A percentile compares a stretch with the other conserved stretches of the same genome.
These are phyloP conservation scores for Manis crassicaudata DNA, from an alignment of 2,797 vertebrate genomes.

Conservation along the genomic window DNA sequence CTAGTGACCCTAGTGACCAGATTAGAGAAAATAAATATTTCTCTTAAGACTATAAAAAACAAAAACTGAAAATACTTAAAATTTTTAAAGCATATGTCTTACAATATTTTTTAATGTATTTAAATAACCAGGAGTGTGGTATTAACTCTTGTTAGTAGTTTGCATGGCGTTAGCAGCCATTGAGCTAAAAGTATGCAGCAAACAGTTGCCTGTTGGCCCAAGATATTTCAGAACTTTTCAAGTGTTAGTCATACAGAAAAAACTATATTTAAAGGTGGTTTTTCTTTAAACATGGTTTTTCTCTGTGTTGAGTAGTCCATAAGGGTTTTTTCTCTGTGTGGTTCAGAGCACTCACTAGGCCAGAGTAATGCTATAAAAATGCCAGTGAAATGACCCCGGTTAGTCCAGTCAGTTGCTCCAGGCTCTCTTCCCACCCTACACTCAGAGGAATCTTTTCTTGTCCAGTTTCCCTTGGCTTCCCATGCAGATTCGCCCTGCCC, in stretches of 20 bases:
- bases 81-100: neutral
- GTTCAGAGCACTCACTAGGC: neutral
- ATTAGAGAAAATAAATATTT: slow-evolving; percentile 2
- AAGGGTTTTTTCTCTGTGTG: neutral
- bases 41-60: neutral
- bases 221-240: slow-evolving; percentile 8
- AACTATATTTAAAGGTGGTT: neutral
- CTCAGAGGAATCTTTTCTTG: neutral
- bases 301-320: neutral
- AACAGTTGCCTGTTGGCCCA: neutral
- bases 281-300: neutral
- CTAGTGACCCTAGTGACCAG: neutral
- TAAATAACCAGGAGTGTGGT: neutral
- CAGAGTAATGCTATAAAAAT: neutral
- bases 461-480: neutral
- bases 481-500: neutral
- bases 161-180: neutral
- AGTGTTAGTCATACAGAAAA: neutral
- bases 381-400: neutral
- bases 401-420: neutral
- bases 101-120: neutral
- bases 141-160: neutral
- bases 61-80: neutral
- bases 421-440: neutral
- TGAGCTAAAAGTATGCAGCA: neutral